Percentiles rank a stretch among this genome's conserved stretches.
Evolutionary conservation across 2,113 vertebrate genomes (phyloP).

Genomic region (Pelobates fuscus): DNA sequence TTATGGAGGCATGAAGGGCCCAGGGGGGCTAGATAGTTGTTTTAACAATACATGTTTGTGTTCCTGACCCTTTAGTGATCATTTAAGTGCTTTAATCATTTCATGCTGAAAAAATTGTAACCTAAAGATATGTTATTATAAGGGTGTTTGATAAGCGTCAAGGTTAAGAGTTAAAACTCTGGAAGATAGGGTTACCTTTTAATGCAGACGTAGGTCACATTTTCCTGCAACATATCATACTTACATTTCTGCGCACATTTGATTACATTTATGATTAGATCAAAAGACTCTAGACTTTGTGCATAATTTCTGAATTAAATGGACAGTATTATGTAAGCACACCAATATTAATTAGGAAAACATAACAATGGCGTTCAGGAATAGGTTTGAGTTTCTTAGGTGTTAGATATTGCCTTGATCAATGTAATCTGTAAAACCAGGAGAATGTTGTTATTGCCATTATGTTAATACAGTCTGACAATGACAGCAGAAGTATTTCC

Average conservation of each 20-base stretch:
- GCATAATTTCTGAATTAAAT: not conserved
- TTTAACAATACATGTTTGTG: too few species aligned
- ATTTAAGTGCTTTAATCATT: not conserved
- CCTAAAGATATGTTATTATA: not conserved
- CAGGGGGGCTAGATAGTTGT: too few species aligned
- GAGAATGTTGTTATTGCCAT: too few species aligned
- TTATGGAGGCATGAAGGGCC: too few species aligned
- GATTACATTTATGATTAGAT: not conserved
- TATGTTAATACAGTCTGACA: too few species aligned
- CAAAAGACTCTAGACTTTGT: not conserved
- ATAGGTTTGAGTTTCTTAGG: not conserved
- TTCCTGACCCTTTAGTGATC: too few species aligned
- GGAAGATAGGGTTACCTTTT: not conserved
- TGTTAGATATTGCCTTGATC: not conserved
- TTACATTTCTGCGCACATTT: not conserved
- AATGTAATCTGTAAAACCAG: too few species aligned
- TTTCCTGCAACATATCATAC: not conserved
- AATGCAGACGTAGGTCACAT: not conserved
- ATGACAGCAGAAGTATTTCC: too few species aligned
- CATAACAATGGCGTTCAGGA: not conserved
- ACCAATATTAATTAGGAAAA: not conserved
- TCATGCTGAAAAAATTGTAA: not conserved
- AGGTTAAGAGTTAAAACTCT: not conserved
- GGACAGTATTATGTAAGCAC: not conserved
- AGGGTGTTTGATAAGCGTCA: not conserved